Conservation (phyloP, 2,113 vertebrate species). For the Girardinichthys multiradiatus region DNA sequence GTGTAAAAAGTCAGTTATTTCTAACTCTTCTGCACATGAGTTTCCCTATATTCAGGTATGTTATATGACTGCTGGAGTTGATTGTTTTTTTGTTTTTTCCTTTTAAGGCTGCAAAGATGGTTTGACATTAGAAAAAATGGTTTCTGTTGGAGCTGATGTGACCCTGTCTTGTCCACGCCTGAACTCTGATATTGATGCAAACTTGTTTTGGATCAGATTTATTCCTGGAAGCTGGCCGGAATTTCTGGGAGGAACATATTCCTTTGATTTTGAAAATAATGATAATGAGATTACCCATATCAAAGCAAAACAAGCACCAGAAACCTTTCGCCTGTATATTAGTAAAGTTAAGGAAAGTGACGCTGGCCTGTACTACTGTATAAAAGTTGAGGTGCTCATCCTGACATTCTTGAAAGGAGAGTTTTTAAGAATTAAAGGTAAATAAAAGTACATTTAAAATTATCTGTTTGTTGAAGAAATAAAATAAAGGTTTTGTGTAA, state of each 20-base stretch:
- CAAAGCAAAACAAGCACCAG: slow-evolving; percentile 31
- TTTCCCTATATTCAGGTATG: neutral
- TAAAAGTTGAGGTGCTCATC: neutral
- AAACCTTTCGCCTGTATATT: slow-evolving; percentile 37
- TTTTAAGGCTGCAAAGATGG: neutral
- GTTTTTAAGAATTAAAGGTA: slow-evolving; percentile 39
- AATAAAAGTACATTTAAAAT: neutral
- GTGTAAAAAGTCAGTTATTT: slow-evolving; percentile 10
- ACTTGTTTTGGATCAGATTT: slow-evolving; percentile 38
- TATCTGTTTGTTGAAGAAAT: neutral
- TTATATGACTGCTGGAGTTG: neutral
- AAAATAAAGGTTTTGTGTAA: neutral
- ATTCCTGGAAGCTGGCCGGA: slow-evolving; percentile 44
- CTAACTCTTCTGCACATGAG: rapidly evolving
- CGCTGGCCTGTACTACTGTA: slow-evolving; percentile 51
- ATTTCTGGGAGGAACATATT: neutral
- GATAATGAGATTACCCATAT: neutral
- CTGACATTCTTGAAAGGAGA: slow-evolving; percentile 10
- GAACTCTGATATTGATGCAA: rapidly evolving
- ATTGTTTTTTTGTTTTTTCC: neutral
- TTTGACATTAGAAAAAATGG: neutral
- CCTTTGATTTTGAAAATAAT: rapidly evolving
- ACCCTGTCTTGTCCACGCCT: neutral
- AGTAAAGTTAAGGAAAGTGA: slow-evolving; percentile 14
- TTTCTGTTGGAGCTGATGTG: slow-evolving; percentile 21